Conservation (phyloP, 2,888 invertebrate genomes). For the Litoditis marina region DNA sequence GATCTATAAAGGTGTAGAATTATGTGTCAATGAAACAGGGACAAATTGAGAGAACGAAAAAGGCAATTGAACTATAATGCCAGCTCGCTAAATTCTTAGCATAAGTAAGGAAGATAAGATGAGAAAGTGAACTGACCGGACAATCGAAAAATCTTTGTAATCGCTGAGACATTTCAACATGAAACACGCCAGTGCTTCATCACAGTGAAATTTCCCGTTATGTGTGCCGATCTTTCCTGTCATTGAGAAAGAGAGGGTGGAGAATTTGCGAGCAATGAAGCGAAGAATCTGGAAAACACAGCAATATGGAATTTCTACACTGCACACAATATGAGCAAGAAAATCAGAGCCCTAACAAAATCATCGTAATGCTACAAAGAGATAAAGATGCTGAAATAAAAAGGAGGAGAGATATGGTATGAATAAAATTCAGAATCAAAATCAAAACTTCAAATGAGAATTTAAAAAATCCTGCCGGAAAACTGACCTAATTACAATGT, state of each 20-base stretch:
- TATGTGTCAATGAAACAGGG: no score
- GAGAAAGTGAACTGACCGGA: conserved; percentile 67
- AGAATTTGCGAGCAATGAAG: background rate
- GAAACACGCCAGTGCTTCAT: conserved; percentile 88
- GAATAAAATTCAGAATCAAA: no score
- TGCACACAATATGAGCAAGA: background rate
- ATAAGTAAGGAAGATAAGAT: conserved; percentile 1
- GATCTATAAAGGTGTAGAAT: conserved; percentile 63
- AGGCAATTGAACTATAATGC: no score
- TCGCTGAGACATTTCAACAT: conserved; percentile 79
- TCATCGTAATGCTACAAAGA: no score
- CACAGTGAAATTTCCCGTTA: conserved; percentile 82
- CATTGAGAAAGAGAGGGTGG: conserved; percentile 11
- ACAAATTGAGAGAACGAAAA: no score
- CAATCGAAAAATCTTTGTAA: conserved; percentile 77
- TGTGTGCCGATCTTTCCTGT: conserved; percentile 66
- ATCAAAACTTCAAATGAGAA: no score
- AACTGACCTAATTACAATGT: no score
- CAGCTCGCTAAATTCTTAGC: no score
- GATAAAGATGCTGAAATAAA: no score
- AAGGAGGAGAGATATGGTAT: no score
- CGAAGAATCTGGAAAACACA: background rate
- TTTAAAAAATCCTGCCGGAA: no score
- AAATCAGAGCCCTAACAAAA: no score
- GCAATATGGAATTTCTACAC: background rate